Conservation (phyloP, 2,113 vertebrate species). For the Phycodurus eques region DNA sequence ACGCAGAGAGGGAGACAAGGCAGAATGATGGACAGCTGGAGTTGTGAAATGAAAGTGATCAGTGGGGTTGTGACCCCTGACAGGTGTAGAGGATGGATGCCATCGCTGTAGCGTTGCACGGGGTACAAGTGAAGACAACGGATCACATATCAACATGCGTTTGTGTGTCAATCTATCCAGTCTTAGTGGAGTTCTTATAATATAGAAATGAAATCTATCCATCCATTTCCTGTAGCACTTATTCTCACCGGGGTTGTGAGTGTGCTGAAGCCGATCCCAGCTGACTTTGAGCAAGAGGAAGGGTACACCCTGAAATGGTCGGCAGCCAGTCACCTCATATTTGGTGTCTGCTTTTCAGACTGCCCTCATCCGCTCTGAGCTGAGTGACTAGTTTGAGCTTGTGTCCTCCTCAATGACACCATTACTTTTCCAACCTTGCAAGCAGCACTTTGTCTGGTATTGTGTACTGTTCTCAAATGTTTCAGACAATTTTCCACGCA, state of each 20-base stretch:
- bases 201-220: background rate
- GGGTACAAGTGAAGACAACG: conserved; percentile 38
- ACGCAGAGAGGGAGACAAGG: conserved; percentile 12
- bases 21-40: conserved; percentile 35
- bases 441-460: no score
- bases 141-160: conserved; percentile 40
- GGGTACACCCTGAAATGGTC: no score
- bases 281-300: no score
- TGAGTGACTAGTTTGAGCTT: no score
- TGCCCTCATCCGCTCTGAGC: no score
- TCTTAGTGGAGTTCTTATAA: background rate
- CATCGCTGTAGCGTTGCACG: conserved; percentile 11
- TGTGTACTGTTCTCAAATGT: no score
- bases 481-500: no score
- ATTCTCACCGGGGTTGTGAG: background rate
- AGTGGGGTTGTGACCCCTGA: conserved; percentile 34
- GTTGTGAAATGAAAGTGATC: conserved; percentile 49
- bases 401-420: no score
- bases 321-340: no score
- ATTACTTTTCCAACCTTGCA: no score
- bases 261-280: no score
- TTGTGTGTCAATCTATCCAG: background rate
- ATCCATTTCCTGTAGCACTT: background rate
- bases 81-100: conserved; percentile 55
- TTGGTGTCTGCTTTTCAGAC: no score